These are phyloP conservation scores for Schizaphis graminum DNA, from an alignment of 2,888 invertebrate genomes.

Conservation along the genomic window DNA sequence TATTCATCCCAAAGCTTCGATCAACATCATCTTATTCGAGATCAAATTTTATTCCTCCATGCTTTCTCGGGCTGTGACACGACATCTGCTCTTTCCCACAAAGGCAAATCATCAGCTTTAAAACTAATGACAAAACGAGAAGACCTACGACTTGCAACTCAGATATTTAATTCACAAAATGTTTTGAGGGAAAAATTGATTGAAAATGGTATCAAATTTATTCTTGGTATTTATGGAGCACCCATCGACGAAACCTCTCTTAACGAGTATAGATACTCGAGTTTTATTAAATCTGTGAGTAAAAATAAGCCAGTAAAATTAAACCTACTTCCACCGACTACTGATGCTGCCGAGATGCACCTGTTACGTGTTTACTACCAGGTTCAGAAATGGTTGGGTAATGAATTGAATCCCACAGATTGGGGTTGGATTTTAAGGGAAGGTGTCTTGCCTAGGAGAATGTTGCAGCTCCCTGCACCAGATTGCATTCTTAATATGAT, in stretches of 20 bases:
- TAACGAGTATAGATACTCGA: neutral
- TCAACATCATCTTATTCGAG: constrained; percentile 14
- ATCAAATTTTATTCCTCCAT: constrained; percentile 64
- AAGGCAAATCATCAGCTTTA: neutral
- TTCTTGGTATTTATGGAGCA: constrained; percentile 25
- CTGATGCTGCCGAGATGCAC: neutral
- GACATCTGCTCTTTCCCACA: constrained; percentile 1
- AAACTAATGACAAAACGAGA: neutral
- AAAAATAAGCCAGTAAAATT: neutral
- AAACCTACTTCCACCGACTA: neutral
- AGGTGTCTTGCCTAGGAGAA: neutral
- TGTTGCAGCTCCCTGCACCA: neutral
- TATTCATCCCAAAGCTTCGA: constrained; percentile 40
- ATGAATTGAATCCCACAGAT: neutral
- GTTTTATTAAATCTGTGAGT: neutral
- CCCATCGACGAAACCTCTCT: constrained; percentile 12
- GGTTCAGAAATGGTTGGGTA: neutral
- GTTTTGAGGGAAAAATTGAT: neutral
- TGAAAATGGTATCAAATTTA: neutral
- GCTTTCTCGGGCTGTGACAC: constrained; percentile 66
- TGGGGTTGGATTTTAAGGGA: neutral
- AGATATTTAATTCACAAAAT: neutral
- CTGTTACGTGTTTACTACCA: neutral
- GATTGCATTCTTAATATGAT: neutral
- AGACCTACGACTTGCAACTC: neutral